Conservation (phyloP, 2,797 vertebrate species). For the Cynodonichthys magdalenae region DNA sequence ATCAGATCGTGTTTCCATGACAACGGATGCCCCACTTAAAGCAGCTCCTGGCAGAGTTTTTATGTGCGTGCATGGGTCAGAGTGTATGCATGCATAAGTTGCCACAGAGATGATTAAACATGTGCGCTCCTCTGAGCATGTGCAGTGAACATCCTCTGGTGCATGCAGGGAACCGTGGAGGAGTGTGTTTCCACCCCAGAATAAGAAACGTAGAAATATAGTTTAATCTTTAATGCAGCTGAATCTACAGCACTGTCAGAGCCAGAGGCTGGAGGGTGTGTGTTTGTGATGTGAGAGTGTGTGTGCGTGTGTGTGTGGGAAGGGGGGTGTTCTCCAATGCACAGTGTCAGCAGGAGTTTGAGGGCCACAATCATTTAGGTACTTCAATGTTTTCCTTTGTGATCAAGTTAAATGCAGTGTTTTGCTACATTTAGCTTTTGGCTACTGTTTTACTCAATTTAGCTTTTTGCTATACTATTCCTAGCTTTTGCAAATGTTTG, state of each 20-base stretch:
- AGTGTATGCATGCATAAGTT: constrained; percentile 12
- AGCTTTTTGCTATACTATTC: too few species aligned
- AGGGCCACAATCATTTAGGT: constrained; percentile 22
- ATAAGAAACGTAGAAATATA: constrained; percentile 58
- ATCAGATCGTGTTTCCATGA: constrained; percentile 78
- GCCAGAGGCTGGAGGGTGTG: constrained; percentile 32
- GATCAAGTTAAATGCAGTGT: neutral
- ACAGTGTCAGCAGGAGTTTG: constrained; percentile 54
- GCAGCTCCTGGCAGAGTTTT: constrained; percentile 53
- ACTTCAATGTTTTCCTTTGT: neutral
- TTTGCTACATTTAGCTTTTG: too few species aligned
- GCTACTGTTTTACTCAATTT: too few species aligned
- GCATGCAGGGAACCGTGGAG: constrained; percentile 14
- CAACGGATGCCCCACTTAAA: constrained; percentile 79
- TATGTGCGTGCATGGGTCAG: constrained; percentile 32
- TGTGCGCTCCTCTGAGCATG: constrained; percentile 11
- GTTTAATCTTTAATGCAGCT: constrained; percentile 74
- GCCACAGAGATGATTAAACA: constrained; percentile 22
- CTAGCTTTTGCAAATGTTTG: too few species aligned
- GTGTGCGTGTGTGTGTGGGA: neutral
- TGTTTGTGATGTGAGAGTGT: too few species aligned
- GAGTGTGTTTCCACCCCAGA: constrained; percentile 45
- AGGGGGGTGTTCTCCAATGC: constrained; percentile 48
- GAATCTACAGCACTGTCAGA: constrained; percentile 65
- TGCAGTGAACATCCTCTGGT: constrained; percentile 15